Base-by-base conservation (phyloP, 2,888 invertebrate genomes). In the Junonia oenone region DNA sequence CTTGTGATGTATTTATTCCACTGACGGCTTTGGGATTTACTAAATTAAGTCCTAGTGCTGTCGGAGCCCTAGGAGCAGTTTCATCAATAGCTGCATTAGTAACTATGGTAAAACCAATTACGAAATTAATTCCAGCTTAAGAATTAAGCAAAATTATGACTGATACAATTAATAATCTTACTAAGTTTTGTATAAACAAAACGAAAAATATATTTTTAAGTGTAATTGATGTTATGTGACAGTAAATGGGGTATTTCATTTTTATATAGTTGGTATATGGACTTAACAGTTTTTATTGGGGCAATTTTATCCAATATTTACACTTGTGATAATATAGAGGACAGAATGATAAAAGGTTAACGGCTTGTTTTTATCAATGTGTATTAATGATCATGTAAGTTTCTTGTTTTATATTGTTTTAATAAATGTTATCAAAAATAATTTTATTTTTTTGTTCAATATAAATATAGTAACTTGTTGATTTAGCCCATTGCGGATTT, bases 1-100 rank as follows among this genome's bases (percentile, higher is more conserved):
- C 92, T 6, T 96, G 96, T 84, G 98, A 98, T 81, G 80, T 98
- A 54, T 95, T 97, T 68, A 95, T 98, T 73, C 98, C 98, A 0
- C 82, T 98, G 60, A 94, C 95, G 55, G 93, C 95, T 5, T 83
- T 98, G 63, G 97, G 96, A 0, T 94, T 95, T 72, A 92, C 94
- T 0, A 94, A 93, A 66, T 78, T 97, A 8, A 95, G 94, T 58
- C 95, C 97, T 0, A 94, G 95, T 57, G 91, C 93, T 17, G 91
- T 97, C 53, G 98, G 98, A 0, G 67, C 94, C 6, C 79, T 97
- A 14, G 98, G 98, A 3, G 92, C 95, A 0, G 73, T 97, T 51
- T 97, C 97, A 2, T 97, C 98, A 0, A 58, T 94, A 35, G 94
- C 96, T 55, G 97, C 96, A 11, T 83, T 98, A 43, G 83, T 95